Evolutionary conservation across 2,797 vertebrate genomes (phyloP).

Genomic region (Scolopax bukidnonensis): DNA sequence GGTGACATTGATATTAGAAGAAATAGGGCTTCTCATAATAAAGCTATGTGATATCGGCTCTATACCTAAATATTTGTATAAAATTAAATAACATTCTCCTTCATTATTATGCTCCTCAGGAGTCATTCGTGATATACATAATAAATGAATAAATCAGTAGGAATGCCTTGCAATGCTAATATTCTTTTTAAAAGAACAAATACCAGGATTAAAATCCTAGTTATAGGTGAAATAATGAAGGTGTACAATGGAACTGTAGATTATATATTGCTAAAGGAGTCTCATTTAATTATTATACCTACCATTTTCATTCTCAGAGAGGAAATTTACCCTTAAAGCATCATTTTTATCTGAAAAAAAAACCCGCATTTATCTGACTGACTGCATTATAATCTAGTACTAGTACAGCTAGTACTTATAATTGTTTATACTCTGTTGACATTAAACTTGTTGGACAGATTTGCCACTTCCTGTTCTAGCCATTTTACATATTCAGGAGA

Average conservation of each 20-base stretch:
- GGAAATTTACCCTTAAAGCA: not conserved
- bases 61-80: conserved; percentile 27
- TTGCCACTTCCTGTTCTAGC: not conserved
- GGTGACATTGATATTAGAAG: conserved; percentile 32
- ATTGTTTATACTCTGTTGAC: not conserved
- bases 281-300: conserved; percentile 3
- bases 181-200: conserved; percentile 51
- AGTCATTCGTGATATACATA: conserved; percentile 29
- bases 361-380: no score
- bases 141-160: conserved; percentile 61
- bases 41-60: not conserved
- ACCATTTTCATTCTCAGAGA: not conserved
- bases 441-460: not conserved
- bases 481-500: not conserved
- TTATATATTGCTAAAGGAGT: conserved; percentile 18
- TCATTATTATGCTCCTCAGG: conserved; percentile 39
- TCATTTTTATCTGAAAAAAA: not conserved
- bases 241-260: conserved; percentile 1
- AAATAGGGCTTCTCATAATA: conserved; percentile 24
- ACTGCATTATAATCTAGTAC: not conserved
- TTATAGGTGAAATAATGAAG: conserved; percentile 56
- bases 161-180: conserved; percentile 24
- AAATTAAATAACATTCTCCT: conserved; percentile 44
- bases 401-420: not conserved
- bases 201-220: conserved; percentile 55